Evolutionary conservation across 2,797 vertebrate genomes (phyloP).

Genomic region (Rachycentron canadum): DNA sequence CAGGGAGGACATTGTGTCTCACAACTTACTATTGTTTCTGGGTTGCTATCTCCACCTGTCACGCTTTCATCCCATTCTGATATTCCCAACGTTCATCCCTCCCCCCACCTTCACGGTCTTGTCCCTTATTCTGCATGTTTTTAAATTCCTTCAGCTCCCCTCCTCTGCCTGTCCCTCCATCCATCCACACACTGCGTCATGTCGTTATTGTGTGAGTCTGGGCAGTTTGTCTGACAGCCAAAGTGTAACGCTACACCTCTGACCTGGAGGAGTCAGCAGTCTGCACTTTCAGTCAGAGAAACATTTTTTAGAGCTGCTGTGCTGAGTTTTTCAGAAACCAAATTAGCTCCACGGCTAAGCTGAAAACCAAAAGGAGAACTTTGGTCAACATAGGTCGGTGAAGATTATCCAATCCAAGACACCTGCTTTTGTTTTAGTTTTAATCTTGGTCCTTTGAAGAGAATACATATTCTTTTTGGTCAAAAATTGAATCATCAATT

Average conservation of each 20-base stretch:
- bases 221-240: conserved; percentile 70
- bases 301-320: conserved; percentile 61
- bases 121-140: conserved; percentile 29
- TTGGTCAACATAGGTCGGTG: conserved; percentile 3
- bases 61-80: conserved; percentile 18
- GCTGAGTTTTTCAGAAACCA: conserved; percentile 43
- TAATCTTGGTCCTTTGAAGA: not conserved
- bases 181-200: conserved; percentile 56
- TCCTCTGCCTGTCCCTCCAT: conserved; percentile 42
- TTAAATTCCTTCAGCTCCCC: conserved; percentile 40
- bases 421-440: not conserved
- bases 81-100: conserved; percentile 7
- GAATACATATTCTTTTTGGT: not conserved
- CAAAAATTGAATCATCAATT: not conserved
- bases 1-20: conserved; percentile 12
- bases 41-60: conserved; percentile 25
- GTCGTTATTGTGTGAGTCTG: conserved; percentile 65
- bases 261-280: conserved; percentile 75
- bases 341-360: conserved; percentile 44
- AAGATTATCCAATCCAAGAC: not conserved
- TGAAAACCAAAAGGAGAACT: conserved; percentile 33
- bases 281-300: conserved; percentile 67
- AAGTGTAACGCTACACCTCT: conserved; percentile 73
- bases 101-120: not conserved
- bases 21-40: conserved; percentile 28